Evolutionary conservation across 1,140 invertebrate genomes (phyloP), one percentile per base, ranked within the genome.

Genomic region (Tetraneura akinire): DNA sequence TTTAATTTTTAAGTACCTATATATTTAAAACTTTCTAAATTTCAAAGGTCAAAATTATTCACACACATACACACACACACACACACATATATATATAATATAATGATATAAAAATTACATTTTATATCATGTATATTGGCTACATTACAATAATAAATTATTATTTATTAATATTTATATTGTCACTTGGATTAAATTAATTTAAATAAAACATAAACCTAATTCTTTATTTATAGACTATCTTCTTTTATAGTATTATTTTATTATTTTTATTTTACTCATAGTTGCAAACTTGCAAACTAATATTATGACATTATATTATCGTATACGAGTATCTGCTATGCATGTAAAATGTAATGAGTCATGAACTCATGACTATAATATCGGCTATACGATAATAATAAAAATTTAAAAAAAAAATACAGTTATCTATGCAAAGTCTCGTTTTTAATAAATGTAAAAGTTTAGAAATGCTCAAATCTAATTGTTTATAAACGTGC

Each of bases 21-120:
- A n/a, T n/a, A 16, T 64, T 64, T 64, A 37, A 9, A 42, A n/a
- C 64, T 66, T 66, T 42, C 64, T 66, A 66, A 66, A 66, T 6
- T 18, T 32, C 21, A 37, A 21, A 37, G 32, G 32, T 45, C 37
- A 32, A 42, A 45, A 21, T 45, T 8, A n/a, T n/a, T 45, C 18
- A 32, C 37, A 21, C 18, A 16, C n/a, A 32, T n/a, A 18, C 14
- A 64, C 14, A 64, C 29, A 16, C 29, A 9, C 2, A 10, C 11
- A n/a, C 18, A 32, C 4, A 26, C 13, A 14, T 23, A 10, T 57
- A 13, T 23, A 57, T 57, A 57, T 3, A 57, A 26, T 57, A 57
- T 26, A 23, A 57, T 13, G 26, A 26, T 57, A 57, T 14, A 23
- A 8, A 29, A 2, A 32, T 18, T 64, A 18, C 29, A n/a, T n/a